Conservation (phyloP, 2,797 vertebrate species). For the Pangasius macronema region DNA sequence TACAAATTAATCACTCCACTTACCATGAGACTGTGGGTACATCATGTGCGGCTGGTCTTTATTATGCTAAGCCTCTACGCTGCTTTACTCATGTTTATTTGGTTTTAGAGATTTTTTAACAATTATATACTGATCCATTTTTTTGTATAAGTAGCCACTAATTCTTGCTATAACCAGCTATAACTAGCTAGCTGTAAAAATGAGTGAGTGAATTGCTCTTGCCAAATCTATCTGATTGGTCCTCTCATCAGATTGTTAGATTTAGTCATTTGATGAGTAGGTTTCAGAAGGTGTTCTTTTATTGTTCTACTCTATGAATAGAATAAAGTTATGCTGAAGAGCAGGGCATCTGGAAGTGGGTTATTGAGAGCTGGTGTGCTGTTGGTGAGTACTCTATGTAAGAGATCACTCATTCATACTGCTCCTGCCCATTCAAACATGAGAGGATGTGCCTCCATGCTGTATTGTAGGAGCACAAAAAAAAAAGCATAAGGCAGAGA, state of each 20-base stretch:
- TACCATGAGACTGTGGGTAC: not conserved
- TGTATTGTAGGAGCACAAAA: slow-evolving; percentile 5
- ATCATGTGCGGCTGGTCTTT: not conserved
- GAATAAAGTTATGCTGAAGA: slow-evolving; percentile 23
- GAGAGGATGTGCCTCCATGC: slow-evolving; percentile 21
- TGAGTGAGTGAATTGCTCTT: not conserved
- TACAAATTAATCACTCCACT: not conserved
- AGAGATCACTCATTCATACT: slow-evolving; percentile 32
- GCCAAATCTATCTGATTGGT: not conserved
- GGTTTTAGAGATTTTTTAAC: not conserved
- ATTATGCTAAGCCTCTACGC: not conserved
- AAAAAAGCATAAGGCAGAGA: not conserved
- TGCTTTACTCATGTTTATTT: not conserved
- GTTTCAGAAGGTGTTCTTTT: not conserved
- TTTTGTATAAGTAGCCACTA: not conserved
- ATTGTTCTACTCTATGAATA: slow-evolving; percentile 18
- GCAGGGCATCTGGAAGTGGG: slow-evolving; percentile 17
- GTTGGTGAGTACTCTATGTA: slow-evolving; percentile 26
- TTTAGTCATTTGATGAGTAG: not conserved
- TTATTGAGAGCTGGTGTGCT: slow-evolving; percentile 21
- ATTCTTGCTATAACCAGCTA: not conserved
- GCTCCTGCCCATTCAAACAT: slow-evolving; percentile 10
- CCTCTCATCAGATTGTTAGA: not conserved
- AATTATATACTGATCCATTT: not conserved
- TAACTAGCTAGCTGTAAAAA: not conserved